Percentiles rank a stretch among this genome's conserved stretches.
Conservation (phyloP, 1,140 invertebrate species). For the Heliconius congener region DNA sequence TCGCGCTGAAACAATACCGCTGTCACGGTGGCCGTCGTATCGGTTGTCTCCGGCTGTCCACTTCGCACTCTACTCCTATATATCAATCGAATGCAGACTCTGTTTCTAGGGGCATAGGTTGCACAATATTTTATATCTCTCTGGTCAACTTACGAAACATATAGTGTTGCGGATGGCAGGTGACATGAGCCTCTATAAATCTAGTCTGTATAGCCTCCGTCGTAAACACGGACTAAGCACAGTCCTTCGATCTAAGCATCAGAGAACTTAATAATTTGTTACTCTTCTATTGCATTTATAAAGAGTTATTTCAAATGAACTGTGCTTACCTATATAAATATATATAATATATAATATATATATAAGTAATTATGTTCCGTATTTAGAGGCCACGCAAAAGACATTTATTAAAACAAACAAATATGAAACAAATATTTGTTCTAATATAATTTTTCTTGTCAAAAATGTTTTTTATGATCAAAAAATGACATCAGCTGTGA, state of each 20-base stretch:
- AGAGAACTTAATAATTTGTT: slow-evolving; percentile 56
- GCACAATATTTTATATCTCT: slow-evolving; percentile 32
- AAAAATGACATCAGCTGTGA: too few relatives aligned
- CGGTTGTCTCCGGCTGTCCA: slow-evolving; percentile 64
- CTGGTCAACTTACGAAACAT: slow-evolving; percentile 49
- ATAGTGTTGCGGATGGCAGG: slow-evolving; percentile 73
- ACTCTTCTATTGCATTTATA: slow-evolving; percentile 24
- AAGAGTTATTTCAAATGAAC: background rate
- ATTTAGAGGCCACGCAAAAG: too few relatives aligned
- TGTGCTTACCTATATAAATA: background rate
- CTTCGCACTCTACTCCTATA: slow-evolving; percentile 46
- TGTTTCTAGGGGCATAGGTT: slow-evolving; percentile 40
- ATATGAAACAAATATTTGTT: too few relatives aligned
- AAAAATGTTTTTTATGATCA: too few relatives aligned
- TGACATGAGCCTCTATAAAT: slow-evolving; percentile 75
- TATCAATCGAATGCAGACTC: slow-evolving; percentile 44
- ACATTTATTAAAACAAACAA: too few relatives aligned
- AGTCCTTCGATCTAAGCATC: slow-evolving; percentile 64
- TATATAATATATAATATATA: background rate
- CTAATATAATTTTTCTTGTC: too few relatives aligned
- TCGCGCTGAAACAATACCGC: slow-evolving; percentile 71
- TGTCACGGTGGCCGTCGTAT: slow-evolving; percentile 75
- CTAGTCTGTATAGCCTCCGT: slow-evolving; percentile 56
- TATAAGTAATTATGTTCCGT: too few relatives aligned
- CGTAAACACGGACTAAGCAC: slow-evolving; percentile 65